These are phyloP conservation scores for Eretmocerus hayati DNA, from an alignment of 2,888 invertebrate genomes.

Conservation along the genomic window DNA sequence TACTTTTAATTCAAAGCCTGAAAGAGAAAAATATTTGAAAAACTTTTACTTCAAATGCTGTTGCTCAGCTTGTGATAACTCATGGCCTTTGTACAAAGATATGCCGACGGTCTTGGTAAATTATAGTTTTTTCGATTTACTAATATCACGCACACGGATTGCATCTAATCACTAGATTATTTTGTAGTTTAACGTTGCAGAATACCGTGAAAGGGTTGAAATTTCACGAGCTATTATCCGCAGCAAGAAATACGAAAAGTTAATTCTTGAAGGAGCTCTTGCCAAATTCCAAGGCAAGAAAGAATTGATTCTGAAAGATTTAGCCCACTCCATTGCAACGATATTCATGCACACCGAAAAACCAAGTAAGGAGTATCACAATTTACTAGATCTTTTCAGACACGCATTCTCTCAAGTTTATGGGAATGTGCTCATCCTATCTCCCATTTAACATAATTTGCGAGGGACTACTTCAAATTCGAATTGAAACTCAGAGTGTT, in stretches of 20 bases:
- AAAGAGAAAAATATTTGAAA: constrained; percentile 53
- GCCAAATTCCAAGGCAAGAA: constrained; percentile 11
- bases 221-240: constrained; percentile 17
- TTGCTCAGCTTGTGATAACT: constrained; percentile 66
- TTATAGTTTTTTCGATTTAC: constrained; percentile 1
- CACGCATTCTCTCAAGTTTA: constrained; percentile 49
- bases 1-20: constrained; percentile 53
- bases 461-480: too few species aligned
- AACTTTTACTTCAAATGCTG: constrained; percentile 76
- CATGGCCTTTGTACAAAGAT: constrained; percentile 59
- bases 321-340: constrained; percentile 22
- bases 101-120: constrained; percentile 41
- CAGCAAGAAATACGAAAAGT: constrained; percentile 2
- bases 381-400: constrained; percentile 55
- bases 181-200: too few species aligned
- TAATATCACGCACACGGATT: too few species aligned
- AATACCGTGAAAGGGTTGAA: too few species aligned
- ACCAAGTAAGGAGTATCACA: constrained; percentile 46
- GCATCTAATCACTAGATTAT: too few species aligned
- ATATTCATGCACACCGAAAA: constrained; percentile 30
- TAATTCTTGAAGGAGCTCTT: constrained; percentile 5
- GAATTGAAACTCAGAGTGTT: too few species aligned
- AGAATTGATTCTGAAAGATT: constrained; percentile 29
- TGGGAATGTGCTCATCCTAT: too few species aligned
- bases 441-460: too few species aligned